A percentile compares a stretch with the other conserved stretches of the same genome.
phyloP scores from a whole-genome alignment of 2,888 invertebrate species.

The Drosophila quasianomalipes region DNA sequence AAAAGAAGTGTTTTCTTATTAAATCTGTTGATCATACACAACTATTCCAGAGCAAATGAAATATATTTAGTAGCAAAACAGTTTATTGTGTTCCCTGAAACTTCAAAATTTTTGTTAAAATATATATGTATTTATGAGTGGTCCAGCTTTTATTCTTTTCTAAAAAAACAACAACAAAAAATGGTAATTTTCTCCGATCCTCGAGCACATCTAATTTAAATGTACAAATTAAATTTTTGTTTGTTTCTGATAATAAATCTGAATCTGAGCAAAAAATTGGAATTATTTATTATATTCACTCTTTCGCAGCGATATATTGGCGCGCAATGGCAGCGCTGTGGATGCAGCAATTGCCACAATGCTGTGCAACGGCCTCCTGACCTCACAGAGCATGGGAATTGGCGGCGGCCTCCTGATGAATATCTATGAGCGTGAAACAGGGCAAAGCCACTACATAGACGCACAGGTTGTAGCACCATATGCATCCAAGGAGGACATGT shows the following conservation, averaged over 20 bases:
- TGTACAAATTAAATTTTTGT: background rate
- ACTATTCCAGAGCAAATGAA: background rate
- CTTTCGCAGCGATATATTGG: constrained; percentile 76
- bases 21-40: too few species aligned
- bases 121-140: too few species aligned
- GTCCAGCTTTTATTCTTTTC: background rate
- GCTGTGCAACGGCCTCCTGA: constrained; percentile 93
- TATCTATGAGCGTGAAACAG: constrained; percentile 88
- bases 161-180: background rate
- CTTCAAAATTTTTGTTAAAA: too few species aligned
- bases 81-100: background rate
- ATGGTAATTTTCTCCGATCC: background rate
- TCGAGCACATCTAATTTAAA: background rate
- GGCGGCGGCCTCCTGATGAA: constrained; percentile 94
- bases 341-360: constrained; percentile 94
- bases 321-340: constrained; percentile 89
- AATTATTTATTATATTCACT: background rate
- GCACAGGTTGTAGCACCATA: constrained; percentile 92
- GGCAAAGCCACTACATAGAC: constrained; percentile 89
- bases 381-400: constrained; percentile 92
- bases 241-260: background rate
- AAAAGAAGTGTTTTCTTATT: too few species aligned
- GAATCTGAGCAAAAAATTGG: background rate
- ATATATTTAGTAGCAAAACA: background rate
- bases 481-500: constrained; percentile 86